Percentiles rank a stretch among this genome's conserved stretches.
These are phyloP conservation scores for Ariolimax columbianus DNA, from an alignment of 2,888 invertebrate genomes.

Conservation along the genomic window DNA sequence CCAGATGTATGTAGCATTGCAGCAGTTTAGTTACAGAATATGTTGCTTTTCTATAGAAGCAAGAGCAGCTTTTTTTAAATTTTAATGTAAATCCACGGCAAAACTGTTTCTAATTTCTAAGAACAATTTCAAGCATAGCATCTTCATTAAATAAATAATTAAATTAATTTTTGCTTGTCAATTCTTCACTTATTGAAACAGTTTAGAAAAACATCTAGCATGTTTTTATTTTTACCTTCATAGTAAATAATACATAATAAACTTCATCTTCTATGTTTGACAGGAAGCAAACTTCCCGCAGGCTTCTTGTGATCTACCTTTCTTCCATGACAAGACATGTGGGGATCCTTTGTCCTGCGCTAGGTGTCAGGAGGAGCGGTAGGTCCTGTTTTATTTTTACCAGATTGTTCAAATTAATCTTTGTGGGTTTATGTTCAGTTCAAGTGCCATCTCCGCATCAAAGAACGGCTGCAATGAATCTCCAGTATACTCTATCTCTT, in stretches of 20 bases:
- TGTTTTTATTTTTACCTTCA: background rate
- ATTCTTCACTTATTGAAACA: background rate
- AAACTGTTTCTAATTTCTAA: background rate
- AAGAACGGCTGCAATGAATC: too few species aligned
- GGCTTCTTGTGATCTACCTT: constrained; percentile 44
- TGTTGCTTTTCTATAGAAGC: too few species aligned
- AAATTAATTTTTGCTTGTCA: background rate
- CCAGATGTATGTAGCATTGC: too few species aligned
- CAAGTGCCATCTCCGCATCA: too few species aligned
- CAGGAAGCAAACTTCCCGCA: constrained; percentile 38
- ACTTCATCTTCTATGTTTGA: background rate
- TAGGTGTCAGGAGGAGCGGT: constrained; percentile 38
- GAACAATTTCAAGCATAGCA: background rate
- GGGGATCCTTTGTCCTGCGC: constrained; percentile 42
- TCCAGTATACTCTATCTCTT: too few species aligned
- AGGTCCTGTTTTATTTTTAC: constrained; percentile 5
- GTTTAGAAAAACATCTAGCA: background rate
- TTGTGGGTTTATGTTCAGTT: too few species aligned
- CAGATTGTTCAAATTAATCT: background rate
- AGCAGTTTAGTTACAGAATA: too few species aligned
- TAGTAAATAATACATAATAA: background rate
- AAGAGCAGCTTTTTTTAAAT: background rate
- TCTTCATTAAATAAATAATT: background rate
- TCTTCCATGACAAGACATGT: constrained; percentile 37
- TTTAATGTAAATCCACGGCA: background rate